Evolutionary conservation across 2,888 invertebrate species (phyloP).

Genomic region (Lasioglossum pauxillum): DNA sequence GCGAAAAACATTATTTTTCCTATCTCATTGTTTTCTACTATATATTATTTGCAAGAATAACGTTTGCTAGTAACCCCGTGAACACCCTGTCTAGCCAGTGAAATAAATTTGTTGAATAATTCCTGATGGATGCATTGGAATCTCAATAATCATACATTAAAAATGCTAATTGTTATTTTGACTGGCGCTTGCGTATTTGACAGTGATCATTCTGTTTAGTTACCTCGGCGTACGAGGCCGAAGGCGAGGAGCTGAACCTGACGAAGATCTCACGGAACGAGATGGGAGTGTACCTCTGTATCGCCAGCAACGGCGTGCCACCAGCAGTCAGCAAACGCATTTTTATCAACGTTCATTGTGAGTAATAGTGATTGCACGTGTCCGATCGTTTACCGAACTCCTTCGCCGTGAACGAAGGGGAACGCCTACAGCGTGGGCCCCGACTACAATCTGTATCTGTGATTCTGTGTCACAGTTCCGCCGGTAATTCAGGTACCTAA

Average conservation of each 20-base stretch:
- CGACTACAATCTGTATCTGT: conserved; percentile 44
- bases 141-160: not conserved
- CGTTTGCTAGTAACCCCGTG: not conserved
- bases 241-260: conserved; percentile 91
- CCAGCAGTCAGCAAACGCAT: conserved; percentile 96
- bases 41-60: not conserved
- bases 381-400: conserved; percentile 37
- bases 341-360: conserved; percentile 95
- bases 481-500: conserved; percentile 96
- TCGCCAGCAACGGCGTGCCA: conserved; percentile 94
- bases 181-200: not conserved
- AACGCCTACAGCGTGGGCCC: not conserved
- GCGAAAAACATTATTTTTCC: too few species aligned
- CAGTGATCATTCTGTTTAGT: conserved; percentile 35
- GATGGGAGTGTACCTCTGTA: conserved; percentile 96
- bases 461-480: conserved; percentile 88
- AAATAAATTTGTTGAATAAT: not conserved
- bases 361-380: conserved; percentile 85
- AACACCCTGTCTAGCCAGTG: too few species aligned
- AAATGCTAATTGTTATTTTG: not conserved
- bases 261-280: conserved; percentile 93
- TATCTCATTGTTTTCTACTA: not conserved
- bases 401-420: conserved; percentile 15
- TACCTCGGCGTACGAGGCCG: conserved; percentile 86
- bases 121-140: not conserved